phyloP scores from a whole-genome alignment of 2,888 invertebrate genomes.

The Mythimna impura region DNA sequence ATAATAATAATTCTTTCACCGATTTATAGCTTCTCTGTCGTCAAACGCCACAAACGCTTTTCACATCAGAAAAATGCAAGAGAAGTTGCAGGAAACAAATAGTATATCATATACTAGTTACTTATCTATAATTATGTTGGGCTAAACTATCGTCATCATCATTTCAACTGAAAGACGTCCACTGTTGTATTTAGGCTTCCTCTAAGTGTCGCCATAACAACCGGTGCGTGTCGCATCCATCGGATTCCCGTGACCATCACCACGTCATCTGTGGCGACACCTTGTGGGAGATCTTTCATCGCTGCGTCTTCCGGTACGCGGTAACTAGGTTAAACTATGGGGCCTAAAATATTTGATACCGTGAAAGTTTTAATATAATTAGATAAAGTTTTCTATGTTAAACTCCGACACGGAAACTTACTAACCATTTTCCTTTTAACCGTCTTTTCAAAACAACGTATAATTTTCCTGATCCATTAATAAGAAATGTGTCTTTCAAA shows the following conservation, averaged over 20 bases:
- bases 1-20: background rate
- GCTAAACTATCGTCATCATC: background rate
- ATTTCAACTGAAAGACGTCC: too few relatives aligned
- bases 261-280: too few relatives aligned
- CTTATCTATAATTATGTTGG: background rate
- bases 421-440: background rate
- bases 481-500: slow-evolving; percentile 5
- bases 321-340: background rate
- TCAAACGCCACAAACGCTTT: background rate
- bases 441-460: background rate
- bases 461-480: slow-evolving; percentile 1
- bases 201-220: too few relatives aligned
- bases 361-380: background rate
- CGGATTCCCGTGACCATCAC: too few relatives aligned
- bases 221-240: too few relatives aligned
- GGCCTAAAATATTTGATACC: background rate
- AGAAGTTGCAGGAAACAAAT: too few relatives aligned
- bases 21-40: background rate
- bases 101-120: background rate
- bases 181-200: too few relatives aligned
- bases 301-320: too few relatives aligned
- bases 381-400: background rate
- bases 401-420: background rate
- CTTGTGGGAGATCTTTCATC: too few relatives aligned
- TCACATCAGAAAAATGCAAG: too few relatives aligned